A percentile compares a stretch with the other conserved stretches of the same genome.
phyloP scores from a whole-genome alignment of 2,113 vertebrate genomes.

The Columbina picui region DNA sequence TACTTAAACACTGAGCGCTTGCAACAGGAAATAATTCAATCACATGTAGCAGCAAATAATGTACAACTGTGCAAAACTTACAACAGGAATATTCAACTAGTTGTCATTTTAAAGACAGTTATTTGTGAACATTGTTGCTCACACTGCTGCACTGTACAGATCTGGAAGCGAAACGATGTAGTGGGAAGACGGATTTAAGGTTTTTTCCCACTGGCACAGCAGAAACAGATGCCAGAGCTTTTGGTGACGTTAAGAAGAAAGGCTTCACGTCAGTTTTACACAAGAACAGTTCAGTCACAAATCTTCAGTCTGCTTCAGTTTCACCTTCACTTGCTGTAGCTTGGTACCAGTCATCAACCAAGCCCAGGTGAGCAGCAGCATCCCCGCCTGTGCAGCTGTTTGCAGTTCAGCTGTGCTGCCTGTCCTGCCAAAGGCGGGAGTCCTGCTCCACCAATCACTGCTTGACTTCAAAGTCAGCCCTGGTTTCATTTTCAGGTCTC shows the following conservation, averaged over 20 bases:
- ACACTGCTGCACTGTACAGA: not conserved
- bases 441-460: not conserved
- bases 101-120: not conserved
- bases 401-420: not conserved
- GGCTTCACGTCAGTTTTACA: not conserved
- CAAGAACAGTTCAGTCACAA: not conserved
- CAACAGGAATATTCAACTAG: not conserved
- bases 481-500: not conserved
- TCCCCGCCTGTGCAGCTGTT: rapidly evolving
- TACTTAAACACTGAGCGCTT: not conserved
- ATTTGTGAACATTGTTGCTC: not conserved
- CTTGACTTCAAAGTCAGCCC: not conserved
- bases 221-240: not conserved
- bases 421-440: not conserved
- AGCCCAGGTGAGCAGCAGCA: rapidly evolving
- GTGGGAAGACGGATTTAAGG: rapidly evolving
- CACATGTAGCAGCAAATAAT: not conserved
- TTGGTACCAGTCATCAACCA: not conserved
- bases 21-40: not conserved
- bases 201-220: not conserved
- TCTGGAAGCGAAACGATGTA: not conserved
- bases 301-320: not conserved
- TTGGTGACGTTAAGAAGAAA: not conserved
- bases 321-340: not conserved
- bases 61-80: rapidly evolving